Conservation (phyloP, 2,113 vertebrate species). For the Platycercus adscitus region DNA sequence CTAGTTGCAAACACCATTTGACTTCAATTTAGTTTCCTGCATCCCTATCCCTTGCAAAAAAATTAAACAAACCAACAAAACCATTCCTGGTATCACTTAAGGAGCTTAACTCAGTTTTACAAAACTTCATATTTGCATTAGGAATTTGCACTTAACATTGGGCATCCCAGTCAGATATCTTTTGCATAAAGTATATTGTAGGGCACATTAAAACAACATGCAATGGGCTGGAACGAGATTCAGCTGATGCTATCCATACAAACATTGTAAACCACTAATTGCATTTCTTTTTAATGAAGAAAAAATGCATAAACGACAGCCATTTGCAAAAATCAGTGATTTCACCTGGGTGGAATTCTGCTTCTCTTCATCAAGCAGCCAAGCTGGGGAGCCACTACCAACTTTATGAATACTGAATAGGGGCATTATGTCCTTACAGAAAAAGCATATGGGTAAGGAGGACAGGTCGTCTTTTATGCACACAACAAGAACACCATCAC, state of each 20-base stretch:
- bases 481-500: background rate
- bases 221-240: background rate
- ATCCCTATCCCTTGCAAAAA: background rate
- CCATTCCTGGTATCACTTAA: background rate
- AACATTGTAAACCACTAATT: slow-evolving; percentile 21
- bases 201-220: background rate
- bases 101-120: background rate
- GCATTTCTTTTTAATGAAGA: background rate
- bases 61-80: background rate
- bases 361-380: slow-evolving; percentile 18
- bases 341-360: slow-evolving; percentile 52
- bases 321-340: slow-evolving; percentile 22
- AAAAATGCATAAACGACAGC: slow-evolving; percentile 8
- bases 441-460: background rate
- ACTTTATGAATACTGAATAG: slow-evolving; percentile 52
- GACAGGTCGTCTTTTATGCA: slow-evolving; percentile 28
- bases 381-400: background rate
- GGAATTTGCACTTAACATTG: background rate
- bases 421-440: slow-evolving; percentile 32
- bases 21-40: background rate
- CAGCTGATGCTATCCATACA: background rate
- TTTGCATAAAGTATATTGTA: background rate
- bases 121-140: background rate
- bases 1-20: background rate
- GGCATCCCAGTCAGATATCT: background rate